Evolutionary conservation across 2,888 invertebrate species (phyloP), one percentile per base, ranked within the genome.

Genomic region (Boloria selene): DNA sequence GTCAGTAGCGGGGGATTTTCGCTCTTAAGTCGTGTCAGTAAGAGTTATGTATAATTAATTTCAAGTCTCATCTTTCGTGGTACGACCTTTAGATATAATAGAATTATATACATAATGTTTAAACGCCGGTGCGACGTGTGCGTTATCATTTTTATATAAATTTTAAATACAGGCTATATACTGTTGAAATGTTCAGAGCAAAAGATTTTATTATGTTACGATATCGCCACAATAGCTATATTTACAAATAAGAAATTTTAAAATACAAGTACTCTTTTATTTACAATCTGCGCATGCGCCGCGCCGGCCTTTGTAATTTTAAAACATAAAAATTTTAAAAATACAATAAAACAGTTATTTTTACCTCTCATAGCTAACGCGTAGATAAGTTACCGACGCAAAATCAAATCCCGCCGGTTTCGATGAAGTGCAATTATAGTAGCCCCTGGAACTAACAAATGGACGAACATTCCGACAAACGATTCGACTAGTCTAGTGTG

Each of bases 401-500:
- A 10, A 59, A 31, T 47, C 58, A 45, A 49, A 66, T 58, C 62
- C 66, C 66, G 62, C 62, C 66, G 62, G 58, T 59, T 67, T 22
- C 52, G 17, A 53, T 47, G 51, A 62, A 58, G 66, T 52, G 53
- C 58, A 53, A 47, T 54, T 42, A 55, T 22, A 47, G n/a, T 22
- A 47, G 42, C 17, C 47, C 44, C 13, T 38, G 6, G n/a, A n/a
- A 22, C 18, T 31, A 49, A 31, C 17, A 31, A 49, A 31, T 44
- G 60, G 61, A 72, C 69, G 50, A 59, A 79, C 81, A 80, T 82
- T 81, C 79, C 80, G 78, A 76, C 74, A 75, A 82, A 74, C 83
- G 75, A 79, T 77, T 76, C 72, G 70, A 80, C 82, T 83, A 86
- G 83, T 86, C 84, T 81, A 75, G 76, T 80, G 87, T 86, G 87